phyloP scores from a whole-genome alignment of 2,888 invertebrate genomes.

The Zele albiditarsus region DNA sequence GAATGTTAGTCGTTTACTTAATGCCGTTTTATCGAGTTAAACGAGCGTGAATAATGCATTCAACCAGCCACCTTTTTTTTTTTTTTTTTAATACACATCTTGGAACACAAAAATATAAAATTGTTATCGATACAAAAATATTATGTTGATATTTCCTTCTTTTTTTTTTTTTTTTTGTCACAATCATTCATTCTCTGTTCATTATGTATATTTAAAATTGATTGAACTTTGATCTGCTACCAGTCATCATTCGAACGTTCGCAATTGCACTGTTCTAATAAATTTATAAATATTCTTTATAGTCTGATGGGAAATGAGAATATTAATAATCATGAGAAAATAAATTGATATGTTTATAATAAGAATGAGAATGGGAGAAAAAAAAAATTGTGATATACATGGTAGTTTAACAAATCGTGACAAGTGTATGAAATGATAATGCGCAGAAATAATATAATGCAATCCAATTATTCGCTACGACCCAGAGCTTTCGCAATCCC shows the following conservation, averaged over 20 bases:
- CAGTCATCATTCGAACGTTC: conserved; percentile 7
- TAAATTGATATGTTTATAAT: background rate
- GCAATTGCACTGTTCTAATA: conserved; percentile 17
- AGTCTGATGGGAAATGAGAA: background rate
- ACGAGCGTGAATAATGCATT: conserved; percentile 36
- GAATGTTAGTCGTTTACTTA: conserved; percentile 32
- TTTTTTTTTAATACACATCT: conserved; percentile 26
- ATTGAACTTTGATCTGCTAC: conserved; percentile 22
- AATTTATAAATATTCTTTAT: conserved; percentile 3
- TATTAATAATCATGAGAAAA: background rate
- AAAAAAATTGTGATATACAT: background rate
- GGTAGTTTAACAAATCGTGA: background rate
- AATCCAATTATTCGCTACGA: background rate
- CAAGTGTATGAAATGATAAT: no score
- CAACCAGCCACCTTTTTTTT: conserved; percentile 6
- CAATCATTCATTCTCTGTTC: background rate
- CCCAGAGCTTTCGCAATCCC: no score
- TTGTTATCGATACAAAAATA: background rate
- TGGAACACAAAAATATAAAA: conserved; percentile 12
- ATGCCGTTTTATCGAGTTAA: conserved; percentile 35
- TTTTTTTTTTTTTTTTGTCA: background rate
- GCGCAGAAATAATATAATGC: background rate
- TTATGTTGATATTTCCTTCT: background rate
- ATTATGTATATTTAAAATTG: background rate
- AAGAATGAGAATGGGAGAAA: background rate